phyloP scores from a whole-genome alignment of 2,888 invertebrate genomes.

The Agriopis leucophaearia region DNA sequence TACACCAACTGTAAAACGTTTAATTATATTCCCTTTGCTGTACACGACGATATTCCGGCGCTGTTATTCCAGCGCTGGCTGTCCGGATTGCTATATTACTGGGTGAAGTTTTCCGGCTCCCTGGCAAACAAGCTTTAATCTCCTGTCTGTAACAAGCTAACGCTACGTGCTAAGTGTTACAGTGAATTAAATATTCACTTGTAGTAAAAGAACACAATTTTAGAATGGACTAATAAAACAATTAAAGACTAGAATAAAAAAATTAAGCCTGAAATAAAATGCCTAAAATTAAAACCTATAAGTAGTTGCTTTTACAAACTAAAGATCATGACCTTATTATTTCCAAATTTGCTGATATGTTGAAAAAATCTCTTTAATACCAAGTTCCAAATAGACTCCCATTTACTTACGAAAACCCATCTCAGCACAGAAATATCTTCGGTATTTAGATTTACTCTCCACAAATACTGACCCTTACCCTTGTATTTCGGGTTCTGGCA shows the following conservation, averaged over 20 bases:
- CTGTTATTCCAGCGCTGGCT: neutral
- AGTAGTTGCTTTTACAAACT: no score
- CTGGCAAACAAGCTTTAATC: constrained; percentile 31
- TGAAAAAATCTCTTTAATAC: constrained; percentile 38
- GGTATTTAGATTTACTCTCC: constrained; percentile 48
- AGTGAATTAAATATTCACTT: constrained; percentile 25
- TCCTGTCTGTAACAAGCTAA: constrained; percentile 31
- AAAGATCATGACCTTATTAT: no score
- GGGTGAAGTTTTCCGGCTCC: constrained; percentile 18
- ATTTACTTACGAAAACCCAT: constrained; percentile 32
- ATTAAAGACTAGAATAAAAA: no score
- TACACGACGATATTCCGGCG: neutral
- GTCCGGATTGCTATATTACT: constrained; percentile 16
- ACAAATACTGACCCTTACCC: constrained; percentile 46
- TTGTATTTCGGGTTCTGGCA: constrained; percentile 47
- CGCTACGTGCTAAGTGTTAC: constrained; percentile 23
- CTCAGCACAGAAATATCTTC: constrained; percentile 36
- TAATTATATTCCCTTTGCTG: neutral
- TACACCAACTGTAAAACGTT: constrained; percentile 4
- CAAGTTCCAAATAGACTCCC: constrained; percentile 26
- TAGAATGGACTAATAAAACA: no score
- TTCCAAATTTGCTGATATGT: neutral
- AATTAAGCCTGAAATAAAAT: no score
- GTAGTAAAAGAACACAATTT: neutral
- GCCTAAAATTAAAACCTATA: no score